Percentiles rank a stretch among this genome's conserved stretches.
Conservation (phyloP, 2,797 vertebrate genomes). For the Enteromius paludinosus region DNA sequence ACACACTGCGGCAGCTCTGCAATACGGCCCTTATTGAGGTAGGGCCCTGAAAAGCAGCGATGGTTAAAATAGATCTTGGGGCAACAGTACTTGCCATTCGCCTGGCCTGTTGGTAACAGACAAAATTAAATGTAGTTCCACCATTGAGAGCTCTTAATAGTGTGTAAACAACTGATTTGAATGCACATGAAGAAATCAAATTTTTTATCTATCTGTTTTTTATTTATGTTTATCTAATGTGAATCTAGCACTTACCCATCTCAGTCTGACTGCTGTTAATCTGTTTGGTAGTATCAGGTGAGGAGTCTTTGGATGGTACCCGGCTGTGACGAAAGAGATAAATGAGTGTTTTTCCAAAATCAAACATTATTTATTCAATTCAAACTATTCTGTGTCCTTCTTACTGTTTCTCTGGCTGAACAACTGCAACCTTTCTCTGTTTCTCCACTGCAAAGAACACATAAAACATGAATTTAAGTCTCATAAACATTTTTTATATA, state of each 20-base stretch:
- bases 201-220: too few relatives aligned
- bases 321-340: conserved; percentile 63
- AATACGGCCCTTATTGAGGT: conserved; percentile 98
- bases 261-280: conserved; percentile 76
- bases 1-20: conserved; percentile 96
- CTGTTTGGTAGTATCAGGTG: conserved; percentile 77
- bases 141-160: background rate
- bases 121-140: background rate
- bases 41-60: conserved; percentile 97
- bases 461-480: background rate
- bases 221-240: background rate
- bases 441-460: conserved; percentile 83
- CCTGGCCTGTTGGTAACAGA: conserved; percentile 75
- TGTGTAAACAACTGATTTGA: background rate
- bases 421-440: conserved; percentile 91
- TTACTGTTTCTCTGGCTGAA: conserved; percentile 97
- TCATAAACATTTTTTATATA: too few relatives aligned
- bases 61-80: conserved; percentile 99
- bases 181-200: background rate
- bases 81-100: conserved; percentile 95
- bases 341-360: conserved; percentile 32
- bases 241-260: conserved; percentile 68
- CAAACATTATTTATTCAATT: background rate
- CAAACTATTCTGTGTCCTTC: conserved; percentile 65
- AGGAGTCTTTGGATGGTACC: conserved; percentile 73